phyloP scores from a whole-genome alignment of 1,140 invertebrate genomes.

The Pristionchus pacificus region DNA sequence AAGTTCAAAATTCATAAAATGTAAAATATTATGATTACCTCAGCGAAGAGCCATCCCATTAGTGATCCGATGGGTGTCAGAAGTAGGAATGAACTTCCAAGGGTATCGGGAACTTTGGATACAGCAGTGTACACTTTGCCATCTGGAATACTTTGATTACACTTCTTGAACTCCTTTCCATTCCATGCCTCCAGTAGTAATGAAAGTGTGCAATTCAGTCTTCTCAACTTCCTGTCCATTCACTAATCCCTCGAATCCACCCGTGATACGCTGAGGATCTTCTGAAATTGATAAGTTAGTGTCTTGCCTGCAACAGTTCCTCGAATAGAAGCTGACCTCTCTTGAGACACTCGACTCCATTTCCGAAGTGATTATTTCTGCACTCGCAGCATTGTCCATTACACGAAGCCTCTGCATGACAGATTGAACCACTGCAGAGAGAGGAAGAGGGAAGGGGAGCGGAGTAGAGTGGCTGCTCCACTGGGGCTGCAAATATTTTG shows the following conservation, averaged over 20 bases:
- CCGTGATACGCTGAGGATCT: conserved; percentile 76
- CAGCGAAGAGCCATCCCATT: conserved; percentile 87
- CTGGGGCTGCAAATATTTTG: no score
- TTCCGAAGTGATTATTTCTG: conserved; percentile 75
- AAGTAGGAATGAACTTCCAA: conserved; percentile 76
- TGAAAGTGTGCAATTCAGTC: conserved; percentile 83
- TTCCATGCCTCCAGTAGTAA: conserved; percentile 66
- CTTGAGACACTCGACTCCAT: conserved; percentile 80
- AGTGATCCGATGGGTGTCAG: conserved; percentile 73
- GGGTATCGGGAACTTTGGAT: conserved; percentile 65
- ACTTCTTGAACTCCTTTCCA: neutral
- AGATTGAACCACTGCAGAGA: neutral
- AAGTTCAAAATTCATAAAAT: neutral
- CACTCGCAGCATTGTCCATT: conserved; percentile 84
- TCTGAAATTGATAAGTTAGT: no score
- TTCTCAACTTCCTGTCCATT: conserved; percentile 73
- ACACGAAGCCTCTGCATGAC: conserved; percentile 23
- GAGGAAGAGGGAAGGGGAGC: neutral
- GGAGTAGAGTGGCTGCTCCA: neutral
- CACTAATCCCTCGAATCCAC: conserved; percentile 74
- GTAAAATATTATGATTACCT: conserved; percentile 60
- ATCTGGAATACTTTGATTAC: conserved; percentile 62
- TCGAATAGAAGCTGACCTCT: conserved; percentile 64
- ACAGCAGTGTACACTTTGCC: conserved; percentile 84
- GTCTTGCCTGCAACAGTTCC: no score